Evolutionary conservation across 2,888 invertebrate genomes (phyloP), one percentile per base, ranked within the genome.

Genomic region (Tetragonisca angustula): DNA sequence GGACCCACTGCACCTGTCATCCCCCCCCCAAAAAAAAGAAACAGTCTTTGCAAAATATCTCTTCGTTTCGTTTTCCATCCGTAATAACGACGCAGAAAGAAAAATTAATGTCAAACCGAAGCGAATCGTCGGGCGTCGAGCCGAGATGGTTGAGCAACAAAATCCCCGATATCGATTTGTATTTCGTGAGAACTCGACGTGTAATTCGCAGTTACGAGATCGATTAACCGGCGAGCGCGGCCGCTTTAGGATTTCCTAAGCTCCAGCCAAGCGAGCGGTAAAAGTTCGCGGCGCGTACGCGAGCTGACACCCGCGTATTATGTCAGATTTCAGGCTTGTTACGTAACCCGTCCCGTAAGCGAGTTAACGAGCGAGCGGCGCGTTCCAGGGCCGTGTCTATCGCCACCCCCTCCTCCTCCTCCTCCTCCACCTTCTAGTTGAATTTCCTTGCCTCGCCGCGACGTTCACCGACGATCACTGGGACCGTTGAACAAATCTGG

Each of bases 321-420:
- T 87, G 87, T 87, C 86, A 85, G 83, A 85, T 78, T 81, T 84
- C 77, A 70, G 70, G 83, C 71, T 68, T 75, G 82, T 88, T 88
- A 84, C 86, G 83, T 81, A 87, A 88, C 79, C 69, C 81, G 52
- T 89, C 68, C 86, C 89, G 85, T 88, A 88, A 88, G 86, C 70
- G 65, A 72, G 65, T 59, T 84, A 85, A 84, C 79, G 76, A 87
- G 81, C 78, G 78, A 84, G 59, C 62, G 81, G 78, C 64, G 70
- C 77, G 65, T 70, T 54, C 62, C 73, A 81, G 69, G 68, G 69
- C 76, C 73, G 81, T 73, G 65, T 17, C 81, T 80, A 43, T 36
- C n/a, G 24, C 52, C 67, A 6, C 43, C 59, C 9, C 27, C 13
- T 32, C 11, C 69, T 27, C 64, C 36, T 21, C 64, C 36, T 19